Evolutionary conservation across 1,140 invertebrate genomes (phyloP).

Genomic region (Carcinoscorpius rotundicauda): DNA sequence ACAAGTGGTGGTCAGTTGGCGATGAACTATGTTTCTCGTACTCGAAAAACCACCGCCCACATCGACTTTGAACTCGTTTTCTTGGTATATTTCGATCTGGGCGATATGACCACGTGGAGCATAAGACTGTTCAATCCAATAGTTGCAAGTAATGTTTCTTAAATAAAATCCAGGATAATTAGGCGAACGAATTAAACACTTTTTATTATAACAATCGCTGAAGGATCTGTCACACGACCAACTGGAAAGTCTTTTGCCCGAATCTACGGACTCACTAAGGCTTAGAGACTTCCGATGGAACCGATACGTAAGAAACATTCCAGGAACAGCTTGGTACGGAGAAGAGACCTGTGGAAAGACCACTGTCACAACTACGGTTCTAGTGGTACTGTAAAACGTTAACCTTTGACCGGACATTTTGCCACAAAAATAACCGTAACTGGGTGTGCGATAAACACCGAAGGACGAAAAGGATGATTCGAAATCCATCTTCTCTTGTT

Average conservation of each 20-base stretch:
- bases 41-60: slow-evolving; percentile 16
- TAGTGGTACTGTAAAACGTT: slow-evolving; percentile 17
- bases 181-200: slow-evolving; percentile 18
- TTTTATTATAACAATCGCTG: slow-evolving; percentile 11
- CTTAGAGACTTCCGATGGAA: slow-evolving; percentile 7
- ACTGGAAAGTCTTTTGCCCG: not conserved
- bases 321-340: slow-evolving; percentile 14
- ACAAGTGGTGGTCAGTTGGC: slow-evolving; percentile 50
- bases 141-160: slow-evolving; percentile 18
- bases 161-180: slow-evolving; percentile 23
- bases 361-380: slow-evolving; percentile 14
- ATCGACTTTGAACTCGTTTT: slow-evolving; percentile 21
- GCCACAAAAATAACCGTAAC: slow-evolving; percentile 18
- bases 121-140: slow-evolving; percentile 14
- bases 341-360: slow-evolving; percentile 18
- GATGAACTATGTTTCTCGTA: slow-evolving; percentile 32
- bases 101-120: slow-evolving; percentile 12
- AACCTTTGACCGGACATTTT: slow-evolving; percentile 14
- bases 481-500: too few relatives aligned
- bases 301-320: slow-evolving; percentile 20
- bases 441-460: not conserved
- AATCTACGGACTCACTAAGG: not conserved
- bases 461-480: too few relatives aligned
- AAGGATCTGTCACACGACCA: slow-evolving; percentile 11
- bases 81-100: slow-evolving; percentile 18